phyloP scores from a whole-genome alignment of 92 coral and sea anemone genomes.

The Phymanthus crucifer region DNA sequence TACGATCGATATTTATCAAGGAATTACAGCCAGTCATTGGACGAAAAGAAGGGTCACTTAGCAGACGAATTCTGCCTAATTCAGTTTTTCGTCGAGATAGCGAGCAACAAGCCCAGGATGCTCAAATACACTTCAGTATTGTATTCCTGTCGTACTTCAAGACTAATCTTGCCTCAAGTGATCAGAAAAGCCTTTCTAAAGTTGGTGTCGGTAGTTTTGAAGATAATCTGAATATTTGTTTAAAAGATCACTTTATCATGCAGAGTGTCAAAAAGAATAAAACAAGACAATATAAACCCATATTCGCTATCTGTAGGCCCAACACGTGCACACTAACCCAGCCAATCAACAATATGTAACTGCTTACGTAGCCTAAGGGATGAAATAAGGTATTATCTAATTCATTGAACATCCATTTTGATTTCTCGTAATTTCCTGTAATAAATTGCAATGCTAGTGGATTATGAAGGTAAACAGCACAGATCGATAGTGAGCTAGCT shows the following conservation, averaged over 20 bases:
- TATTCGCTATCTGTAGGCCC: background rate
- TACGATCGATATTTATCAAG: background rate
- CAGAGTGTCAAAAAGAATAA: background rate
- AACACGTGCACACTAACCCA: background rate
- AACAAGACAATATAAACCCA: background rate
- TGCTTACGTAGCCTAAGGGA: background rate
- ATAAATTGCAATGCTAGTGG: background rate
- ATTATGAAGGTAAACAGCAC: background rate
- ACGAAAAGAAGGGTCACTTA: background rate
- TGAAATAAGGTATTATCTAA: background rate
- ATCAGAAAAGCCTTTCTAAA: slow-evolving; percentile 5
- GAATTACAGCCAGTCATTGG: background rate
- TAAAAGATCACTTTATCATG: slow-evolving; percentile 3
- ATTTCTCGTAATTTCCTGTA: slow-evolving; percentile 4
- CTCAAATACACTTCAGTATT: background rate
- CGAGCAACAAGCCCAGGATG: background rate
- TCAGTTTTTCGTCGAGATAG: background rate
- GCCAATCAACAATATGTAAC: background rate
- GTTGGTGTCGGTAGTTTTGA: slow-evolving; percentile 16
- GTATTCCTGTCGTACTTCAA: background rate
- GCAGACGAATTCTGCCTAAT: background rate
- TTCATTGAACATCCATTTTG: background rate
- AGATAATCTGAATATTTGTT: slow-evolving; percentile 1
- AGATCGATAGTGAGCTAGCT: background rate
- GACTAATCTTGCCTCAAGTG: slow-evolving; percentile 10